phyloP scores from a whole-genome alignment of 2,113 vertebrate genomes.

The Calyptommatus sinebrachiatus region DNA sequence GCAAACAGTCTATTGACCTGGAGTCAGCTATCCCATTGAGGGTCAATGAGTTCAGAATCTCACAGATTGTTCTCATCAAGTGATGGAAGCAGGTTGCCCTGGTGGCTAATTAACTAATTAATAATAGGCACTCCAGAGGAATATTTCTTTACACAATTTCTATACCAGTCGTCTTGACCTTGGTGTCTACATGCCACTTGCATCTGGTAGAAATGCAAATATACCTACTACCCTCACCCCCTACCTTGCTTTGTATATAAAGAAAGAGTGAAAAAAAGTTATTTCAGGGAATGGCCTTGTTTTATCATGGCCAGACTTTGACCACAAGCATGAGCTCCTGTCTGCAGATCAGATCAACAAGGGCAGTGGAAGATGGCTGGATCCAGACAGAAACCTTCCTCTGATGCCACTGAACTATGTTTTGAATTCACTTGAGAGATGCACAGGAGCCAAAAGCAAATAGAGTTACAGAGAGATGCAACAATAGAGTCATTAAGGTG shows the following conservation, averaged over 20 bases:
- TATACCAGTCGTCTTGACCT: slow-evolving; percentile 6
- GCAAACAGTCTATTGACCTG: slow-evolving; percentile 25
- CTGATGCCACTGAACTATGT: too few species aligned
- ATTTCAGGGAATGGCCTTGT: too few species aligned
- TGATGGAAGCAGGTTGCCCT: slow-evolving; percentile 26
- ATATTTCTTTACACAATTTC: slow-evolving; percentile 16
- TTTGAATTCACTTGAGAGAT: too few species aligned
- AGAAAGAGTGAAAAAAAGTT: too few species aligned
- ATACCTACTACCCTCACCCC: neutral
- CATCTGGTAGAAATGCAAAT: slow-evolving; percentile 6
- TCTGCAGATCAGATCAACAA: too few species aligned
- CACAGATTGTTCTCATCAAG: slow-evolving; percentile 39
- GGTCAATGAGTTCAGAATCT: slow-evolving; percentile 27
- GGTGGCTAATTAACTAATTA: slow-evolving; percentile 35
- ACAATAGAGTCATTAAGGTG: too few species aligned
- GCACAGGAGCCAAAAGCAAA: too few species aligned
- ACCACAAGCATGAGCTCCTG: too few species aligned
- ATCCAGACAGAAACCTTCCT: too few species aligned
- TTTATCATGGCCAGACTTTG: too few species aligned
- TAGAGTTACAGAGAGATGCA: too few species aligned
- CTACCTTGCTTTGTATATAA: neutral
- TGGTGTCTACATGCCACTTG: slow-evolving; percentile 12
- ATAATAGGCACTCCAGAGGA: slow-evolving; percentile 28
- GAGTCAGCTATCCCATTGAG: slow-evolving; percentile 13
- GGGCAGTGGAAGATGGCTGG: too few species aligned